A percentile compares a stretch with the other conserved stretches of the same genome.
Evolutionary conservation across 2,888 invertebrate genomes (phyloP).

Genomic region (Ochropleura leucogaster): DNA sequence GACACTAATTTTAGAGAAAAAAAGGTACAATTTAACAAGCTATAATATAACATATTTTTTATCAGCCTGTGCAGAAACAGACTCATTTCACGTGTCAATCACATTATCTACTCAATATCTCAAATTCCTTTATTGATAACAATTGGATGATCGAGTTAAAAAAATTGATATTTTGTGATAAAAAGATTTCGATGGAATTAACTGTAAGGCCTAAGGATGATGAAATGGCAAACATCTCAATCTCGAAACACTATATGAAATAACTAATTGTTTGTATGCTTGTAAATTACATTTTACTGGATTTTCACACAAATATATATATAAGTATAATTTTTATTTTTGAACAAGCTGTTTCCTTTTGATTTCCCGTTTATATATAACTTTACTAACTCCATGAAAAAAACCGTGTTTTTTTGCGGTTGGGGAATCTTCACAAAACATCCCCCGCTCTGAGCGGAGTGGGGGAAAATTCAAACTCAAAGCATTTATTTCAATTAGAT

Average conservation of each 20-base stretch:
- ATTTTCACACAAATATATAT: not conserved
- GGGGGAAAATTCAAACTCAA: no score
- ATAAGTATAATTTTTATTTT: not conserved
- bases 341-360: not conserved
- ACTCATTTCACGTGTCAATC: not conserved
- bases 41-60: not conserved
- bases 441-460: no score
- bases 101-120: constrained; percentile 11
- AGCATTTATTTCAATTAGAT: no score
- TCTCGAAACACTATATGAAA: not conserved
- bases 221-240: not conserved
- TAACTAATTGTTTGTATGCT: not conserved
- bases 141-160: constrained; percentile 14
- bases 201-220: not conserved
- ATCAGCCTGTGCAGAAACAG: not conserved
- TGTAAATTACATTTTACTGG: not conserved
- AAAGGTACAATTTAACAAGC: no score
- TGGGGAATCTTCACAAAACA: not conserved
- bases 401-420: not conserved
- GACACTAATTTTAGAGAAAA: no score
- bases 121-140: constrained; percentile 46
- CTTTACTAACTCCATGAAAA: no score
- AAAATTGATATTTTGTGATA: constrained; percentile 25
- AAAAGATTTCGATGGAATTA: constrained; percentile 5
- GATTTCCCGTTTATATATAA: not conserved